Base-by-base conservation (phyloP, 2,888 invertebrate genomes). In the Colostygia pectinataria region DNA sequence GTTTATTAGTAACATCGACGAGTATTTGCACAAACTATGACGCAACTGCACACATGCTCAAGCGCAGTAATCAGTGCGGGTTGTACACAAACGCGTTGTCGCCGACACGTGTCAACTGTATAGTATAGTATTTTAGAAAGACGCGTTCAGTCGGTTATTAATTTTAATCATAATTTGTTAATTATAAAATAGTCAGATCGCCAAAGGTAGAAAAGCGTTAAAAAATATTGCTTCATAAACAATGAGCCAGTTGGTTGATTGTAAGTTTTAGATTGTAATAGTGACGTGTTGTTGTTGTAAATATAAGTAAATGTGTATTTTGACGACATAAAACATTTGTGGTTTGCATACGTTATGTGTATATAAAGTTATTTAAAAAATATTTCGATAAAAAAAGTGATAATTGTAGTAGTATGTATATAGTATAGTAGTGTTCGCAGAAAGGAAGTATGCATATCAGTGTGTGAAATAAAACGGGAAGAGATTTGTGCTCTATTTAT, bases 21-120 rank as follows among this genome's bases (percentile, higher is more conserved):
- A 39, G 42, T 57, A 52, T 54, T 54, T 57, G 41, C 39, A 36
- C 32, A 40, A 32, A 31, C 28, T 33, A 8, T 47, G 40, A 43
- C 33, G 39, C 32, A 40, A 46, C 31, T 28, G 34, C 14, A 34
- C 24, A 45, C 28, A 43, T 50, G 29, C 41, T 28, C 31, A 33
- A 23, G 13, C 37, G 29, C 20, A 13, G 20, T n/a, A 14, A 32
- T 34, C 31, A 25, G 7, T 20, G 12, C 18, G 9, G 29, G 10
- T 13, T 24, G 18, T 25, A 34, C 13, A 38, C 33, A 28, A 33
- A 40, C 39, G 27, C 7, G 24, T 15, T 20, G 45, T 38, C 25
- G 31, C 32, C 20, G 13, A 32, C 29, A 38, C 20, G 45, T 39
- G 33, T 4, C n/a, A n/a, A n/a, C n/a, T n/a, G n/a, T n/a, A n/a